Evolutionary conservation across 2,797 vertebrate genomes (phyloP).

Genomic region (Cirrhinus molitorella): DNA sequence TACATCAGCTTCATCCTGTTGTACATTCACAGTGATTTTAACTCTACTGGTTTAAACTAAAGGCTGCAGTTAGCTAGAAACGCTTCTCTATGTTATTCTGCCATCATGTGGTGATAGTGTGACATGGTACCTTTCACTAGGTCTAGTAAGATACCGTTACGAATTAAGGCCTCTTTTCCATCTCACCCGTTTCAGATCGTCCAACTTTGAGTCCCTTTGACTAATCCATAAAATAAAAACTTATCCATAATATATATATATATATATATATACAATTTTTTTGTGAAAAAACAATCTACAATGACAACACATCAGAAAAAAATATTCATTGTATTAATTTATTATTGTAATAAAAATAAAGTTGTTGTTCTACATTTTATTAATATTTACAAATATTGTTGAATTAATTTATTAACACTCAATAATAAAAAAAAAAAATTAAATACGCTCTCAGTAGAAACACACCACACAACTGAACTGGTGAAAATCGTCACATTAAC

Average conservation of each 20-base stretch:
- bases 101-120: constrained; percentile 43
- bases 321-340: not conserved
- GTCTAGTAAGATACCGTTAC: too few species aligned
- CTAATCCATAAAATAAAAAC: not conserved
- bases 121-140: not conserved
- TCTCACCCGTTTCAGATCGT: not conserved
- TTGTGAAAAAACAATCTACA: not conserved
- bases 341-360: not conserved
- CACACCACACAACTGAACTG: not conserved
- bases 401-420: not conserved
- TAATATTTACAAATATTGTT: constrained; percentile 2
- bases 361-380: not conserved
- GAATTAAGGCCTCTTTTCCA: not conserved
- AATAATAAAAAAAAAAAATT: too few species aligned
- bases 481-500: not conserved
- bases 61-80: not conserved
- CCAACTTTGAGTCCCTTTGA: too few species aligned
- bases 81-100: constrained; percentile 5
- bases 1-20: not conserved
- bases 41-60: not conserved
- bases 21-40: not conserved
- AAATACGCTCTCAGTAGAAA: not conserved
- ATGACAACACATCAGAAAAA: not conserved
- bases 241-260: too few species aligned
- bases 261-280: too few species aligned